Evolutionary conservation across 2,888 invertebrate genomes (phyloP), one percentile per base, ranked within the genome.

Genomic region (Parnassius smintheus): DNA sequence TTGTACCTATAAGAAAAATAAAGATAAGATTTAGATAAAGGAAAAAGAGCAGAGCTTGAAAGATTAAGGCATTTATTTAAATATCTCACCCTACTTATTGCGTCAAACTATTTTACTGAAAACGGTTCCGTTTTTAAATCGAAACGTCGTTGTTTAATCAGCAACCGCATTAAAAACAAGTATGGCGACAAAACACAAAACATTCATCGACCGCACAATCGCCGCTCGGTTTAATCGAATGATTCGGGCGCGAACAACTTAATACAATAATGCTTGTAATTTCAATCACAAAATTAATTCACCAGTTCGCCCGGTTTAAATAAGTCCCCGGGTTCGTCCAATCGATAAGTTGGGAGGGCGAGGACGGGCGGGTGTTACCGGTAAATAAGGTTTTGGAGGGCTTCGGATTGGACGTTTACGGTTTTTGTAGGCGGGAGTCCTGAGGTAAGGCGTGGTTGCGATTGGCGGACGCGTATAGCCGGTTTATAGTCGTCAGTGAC

Each of bases 221-320:
- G 72, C 67, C 75, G 67, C 72, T 68, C 75, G 76, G 81, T 80
- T 85, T 85, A 88, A 87, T 81, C 82, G 84, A 83, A 80, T 80
- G 76, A 81, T 71, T 73, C 75, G 70, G 75, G 81, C 82, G 80
- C 77, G 80, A 82, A 81, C 78, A 76, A 81, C 82, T 85, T 85
- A 83, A 80, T 81, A 75, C 79, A 76, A 77, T 82, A 79, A 81
- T 81, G 83, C 80, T 83, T 82, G 84, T 86, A 86, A 86, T 87
- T 86, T 83, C 86, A 89, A 91, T 91, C 91, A 90, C 88, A 88
- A 88, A 86, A 88, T 90, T 91, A 91, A 90, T 86, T 88, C 86
- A 78, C 70, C 75, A 46, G 63, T 59, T 59, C 81, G 80, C 72
- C 86, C 87, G 85, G 84, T 86, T 90, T 91, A 91, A 90, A 86